Conservation (phyloP, 2,797 vertebrate genomes). For the Rhynchonycteris naso region DNA sequence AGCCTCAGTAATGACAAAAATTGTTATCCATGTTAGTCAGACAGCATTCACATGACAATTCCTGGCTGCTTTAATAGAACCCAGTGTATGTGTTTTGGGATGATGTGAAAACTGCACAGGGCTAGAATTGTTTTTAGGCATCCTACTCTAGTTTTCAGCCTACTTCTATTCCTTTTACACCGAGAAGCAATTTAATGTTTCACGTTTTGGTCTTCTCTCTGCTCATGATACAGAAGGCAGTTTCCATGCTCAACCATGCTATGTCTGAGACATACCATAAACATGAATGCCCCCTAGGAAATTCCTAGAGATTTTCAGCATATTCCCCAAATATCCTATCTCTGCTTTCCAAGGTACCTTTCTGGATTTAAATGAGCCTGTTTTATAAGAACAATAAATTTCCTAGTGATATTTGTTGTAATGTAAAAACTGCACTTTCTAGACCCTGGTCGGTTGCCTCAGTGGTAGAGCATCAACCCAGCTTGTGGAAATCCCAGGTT, state of each 20-base stretch:
- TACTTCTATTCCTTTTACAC: background rate
- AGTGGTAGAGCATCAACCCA: no score
- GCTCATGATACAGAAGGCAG: background rate
- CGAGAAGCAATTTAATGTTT: slow-evolving; percentile 34
- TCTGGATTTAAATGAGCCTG: background rate
- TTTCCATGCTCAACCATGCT: background rate
- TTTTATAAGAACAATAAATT: slow-evolving; percentile 47
- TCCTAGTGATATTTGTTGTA: slow-evolving; percentile 35
- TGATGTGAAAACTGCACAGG: background rate
- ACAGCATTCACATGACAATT: background rate
- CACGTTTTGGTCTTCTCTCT: background rate
- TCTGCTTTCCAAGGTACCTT: slow-evolving; percentile 1
- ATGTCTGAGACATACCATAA: background rate
- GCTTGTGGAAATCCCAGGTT: no score
- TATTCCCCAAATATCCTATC: background rate
- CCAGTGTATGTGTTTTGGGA: background rate
- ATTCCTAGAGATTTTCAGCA: background rate
- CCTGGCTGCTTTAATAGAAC: background rate
- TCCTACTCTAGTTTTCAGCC: background rate
- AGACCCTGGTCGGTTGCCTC: background rate
- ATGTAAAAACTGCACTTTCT: background rate
- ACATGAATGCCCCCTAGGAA: background rate
- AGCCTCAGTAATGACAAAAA: background rate
- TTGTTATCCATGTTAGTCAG: background rate
- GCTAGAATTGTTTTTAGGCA: background rate